These are phyloP conservation scores for Spermophilus dauricus DNA, from an alignment of 2,113 vertebrate species.

Conservation along the genomic window DNA sequence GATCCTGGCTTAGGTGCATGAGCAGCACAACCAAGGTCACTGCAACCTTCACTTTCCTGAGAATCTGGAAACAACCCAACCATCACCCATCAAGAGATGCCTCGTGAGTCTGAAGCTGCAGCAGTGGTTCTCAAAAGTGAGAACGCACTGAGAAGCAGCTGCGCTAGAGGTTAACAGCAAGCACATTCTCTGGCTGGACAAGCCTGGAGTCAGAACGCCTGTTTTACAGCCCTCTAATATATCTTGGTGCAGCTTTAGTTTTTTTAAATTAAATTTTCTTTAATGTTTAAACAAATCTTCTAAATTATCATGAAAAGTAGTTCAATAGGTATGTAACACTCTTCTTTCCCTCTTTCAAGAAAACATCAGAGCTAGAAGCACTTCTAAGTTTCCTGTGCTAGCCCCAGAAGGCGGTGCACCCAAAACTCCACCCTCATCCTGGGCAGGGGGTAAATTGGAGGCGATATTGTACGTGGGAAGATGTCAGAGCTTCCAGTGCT, in stretches of 20 bases:
- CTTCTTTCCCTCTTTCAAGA: slow-evolving; percentile 85
- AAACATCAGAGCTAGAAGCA: slow-evolving; percentile 79
- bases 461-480: too few relatives aligned
- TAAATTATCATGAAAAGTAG: slow-evolving; percentile 36
- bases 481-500: too few relatives aligned
- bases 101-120: background rate
- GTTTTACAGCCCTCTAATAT: background rate
- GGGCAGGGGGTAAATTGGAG: too few relatives aligned
- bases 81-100: background rate
- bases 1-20: background rate
- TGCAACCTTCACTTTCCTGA: background rate
- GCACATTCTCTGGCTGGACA: too few relatives aligned
- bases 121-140: too few relatives aligned
- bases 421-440: too few relatives aligned
- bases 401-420: too few relatives aligned
- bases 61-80: background rate
- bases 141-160: too few relatives aligned
- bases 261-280: slow-evolving; percentile 10
- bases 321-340: background rate
- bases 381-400: too few relatives aligned
- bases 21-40: background rate
- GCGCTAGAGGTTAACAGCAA: background rate
- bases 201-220: background rate
- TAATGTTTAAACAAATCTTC: slow-evolving; percentile 39
- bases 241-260: background rate